These are phyloP conservation scores for Bettongia penicillata DNA, from an alignment of 2,113 vertebrate genomes.

Conservation along the genomic window DNA sequence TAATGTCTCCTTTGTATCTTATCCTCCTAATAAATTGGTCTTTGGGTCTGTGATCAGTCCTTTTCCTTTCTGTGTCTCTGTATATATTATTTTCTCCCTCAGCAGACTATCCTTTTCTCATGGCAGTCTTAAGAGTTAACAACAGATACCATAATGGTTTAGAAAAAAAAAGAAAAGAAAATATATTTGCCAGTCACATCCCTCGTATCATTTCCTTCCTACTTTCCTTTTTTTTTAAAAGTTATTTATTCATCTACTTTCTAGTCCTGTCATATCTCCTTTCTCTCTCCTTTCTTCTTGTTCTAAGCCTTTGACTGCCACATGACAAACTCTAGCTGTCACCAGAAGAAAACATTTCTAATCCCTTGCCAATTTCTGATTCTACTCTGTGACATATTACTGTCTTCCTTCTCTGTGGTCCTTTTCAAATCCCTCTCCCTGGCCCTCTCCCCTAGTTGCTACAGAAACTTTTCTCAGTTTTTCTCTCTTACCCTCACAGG, in stretches of 20 bases:
- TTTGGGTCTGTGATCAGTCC: conserved; percentile 57
- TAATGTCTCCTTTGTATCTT: conserved; percentile 64
- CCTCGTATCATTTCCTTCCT: background rate
- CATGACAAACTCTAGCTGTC: background rate
- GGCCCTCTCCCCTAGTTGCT: background rate
- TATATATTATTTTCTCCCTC: background rate
- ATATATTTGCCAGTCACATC: background rate
- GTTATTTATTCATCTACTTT: background rate
- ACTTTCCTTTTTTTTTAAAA: background rate
- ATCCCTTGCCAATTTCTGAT: background rate
- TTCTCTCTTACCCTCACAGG: background rate
- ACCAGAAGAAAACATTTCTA: conserved; percentile 37
- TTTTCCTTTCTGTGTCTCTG: conserved; percentile 43
- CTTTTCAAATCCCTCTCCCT: background rate
- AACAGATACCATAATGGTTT: background rate
- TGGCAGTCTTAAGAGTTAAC: background rate
- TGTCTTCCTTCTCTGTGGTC: background rate
- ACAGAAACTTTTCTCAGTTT: background rate
- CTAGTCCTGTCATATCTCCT: background rate
- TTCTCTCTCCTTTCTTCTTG: background rate
- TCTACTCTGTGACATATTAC: background rate
- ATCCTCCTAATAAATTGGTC: conserved; percentile 54
- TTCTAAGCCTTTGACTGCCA: background rate
- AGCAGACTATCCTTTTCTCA: background rate
- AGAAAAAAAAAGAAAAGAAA: background rate